Conservation (phyloP, 2,797 vertebrate genomes). For the Chiloscyllium punctatum region DNA sequence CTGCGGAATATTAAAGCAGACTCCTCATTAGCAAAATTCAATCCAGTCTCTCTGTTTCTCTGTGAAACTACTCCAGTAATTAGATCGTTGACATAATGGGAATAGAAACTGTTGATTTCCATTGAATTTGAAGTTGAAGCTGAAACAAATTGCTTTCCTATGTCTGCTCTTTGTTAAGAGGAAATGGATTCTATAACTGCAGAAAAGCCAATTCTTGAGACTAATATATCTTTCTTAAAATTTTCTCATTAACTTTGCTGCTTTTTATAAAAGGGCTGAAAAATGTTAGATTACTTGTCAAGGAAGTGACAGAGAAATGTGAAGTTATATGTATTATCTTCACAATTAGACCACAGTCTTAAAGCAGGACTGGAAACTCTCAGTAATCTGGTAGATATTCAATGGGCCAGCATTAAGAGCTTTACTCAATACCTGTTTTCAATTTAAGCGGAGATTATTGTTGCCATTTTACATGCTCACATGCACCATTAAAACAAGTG, state of each 20-base stretch:
- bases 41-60: slow-evolving; percentile 37
- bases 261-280: neutral
- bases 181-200: slow-evolving; percentile 53
- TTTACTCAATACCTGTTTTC: neutral
- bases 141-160: slow-evolving; percentile 54
- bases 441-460: neutral
- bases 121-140: slow-evolving; percentile 52
- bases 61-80: slow-evolving; percentile 44
- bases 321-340: no score
- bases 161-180: slow-evolving; percentile 49
- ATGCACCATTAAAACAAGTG: neutral
- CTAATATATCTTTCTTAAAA: neutral
- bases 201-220: neutral
- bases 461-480: neutral
- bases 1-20: slow-evolving; percentile 49
- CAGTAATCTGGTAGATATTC: neutral
- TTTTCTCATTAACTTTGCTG: neutral
- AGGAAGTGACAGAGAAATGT: neutral
- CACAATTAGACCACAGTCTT: no score
- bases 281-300: neutral
- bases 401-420: neutral
- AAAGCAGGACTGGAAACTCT: no score
- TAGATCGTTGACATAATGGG: slow-evolving; percentile 52
- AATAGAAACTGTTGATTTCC: slow-evolving; percentile 52
- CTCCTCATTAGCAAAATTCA: slow-evolving; percentile 61